Base-by-base conservation (phyloP, 2,888 invertebrate genomes). In the Stenchaetothrips biformis region DNA sequence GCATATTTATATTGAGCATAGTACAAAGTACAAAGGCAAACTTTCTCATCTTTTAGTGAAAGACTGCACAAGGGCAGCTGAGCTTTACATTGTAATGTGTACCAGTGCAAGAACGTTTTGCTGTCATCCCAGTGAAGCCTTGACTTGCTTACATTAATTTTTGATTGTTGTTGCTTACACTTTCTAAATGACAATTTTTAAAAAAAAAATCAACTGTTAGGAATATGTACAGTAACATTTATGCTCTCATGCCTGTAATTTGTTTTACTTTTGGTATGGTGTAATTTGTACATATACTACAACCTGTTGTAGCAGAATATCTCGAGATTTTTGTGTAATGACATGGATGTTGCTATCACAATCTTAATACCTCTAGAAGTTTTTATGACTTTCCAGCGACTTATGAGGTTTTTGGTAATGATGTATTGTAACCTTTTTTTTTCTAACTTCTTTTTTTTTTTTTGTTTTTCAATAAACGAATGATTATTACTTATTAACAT, bases 101-200 rank as follows among this genome's bases (percentile, higher is more conserved):
- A 74, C 67, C 67, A 25, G 67, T 74, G 67, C 67, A 74, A 74
- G 67, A 74, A 74, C 25, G 25, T 74, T 74, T 74, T 74, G 67
- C 67, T 74, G 67, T 25, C 25, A 74, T 25, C 67, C 67, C 67
- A 74, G 67, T 74, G 67, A 74, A 21, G 67, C 67, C 25, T 74
- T 25, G 21, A 21, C 67, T 74, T 21, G 67, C 67, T 74, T 74
- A 74, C 67, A 25, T 21, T 74, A 74, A 74, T 74, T 74, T 74
- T 8, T 74, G 13, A 53, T 18, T 53, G 53, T 53, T 53, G 53
- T 53, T 53, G 53, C 53, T 53, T 53, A 37, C 37, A 37, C 37
- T 4, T 37, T 37, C 37, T 37, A 4, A 18, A 53, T 53, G 53
- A 18, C 53, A 18, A 53, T 53, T 53, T 18, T 53, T 53, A 53